Base-by-base conservation (phyloP, 2,113 vertebrate genomes). In the Heteronetta atricapilla region DNA sequence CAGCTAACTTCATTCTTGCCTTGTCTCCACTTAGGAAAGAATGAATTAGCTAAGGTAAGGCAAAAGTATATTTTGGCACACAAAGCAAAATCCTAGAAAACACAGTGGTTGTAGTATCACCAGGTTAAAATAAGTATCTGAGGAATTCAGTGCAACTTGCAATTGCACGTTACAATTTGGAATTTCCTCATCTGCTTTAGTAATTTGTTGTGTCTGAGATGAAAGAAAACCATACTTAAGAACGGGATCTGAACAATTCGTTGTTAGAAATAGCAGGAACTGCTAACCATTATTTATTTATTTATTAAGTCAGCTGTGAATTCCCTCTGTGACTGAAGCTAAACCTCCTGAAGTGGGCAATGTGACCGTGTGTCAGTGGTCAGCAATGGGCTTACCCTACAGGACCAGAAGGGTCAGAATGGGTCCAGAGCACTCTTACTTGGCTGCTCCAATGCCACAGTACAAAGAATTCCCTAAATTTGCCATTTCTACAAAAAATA, bases 341-440 rank as follows among this genome's bases (percentile, higher is more conserved):
- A 80, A 86, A 58, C 20, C 33, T 62, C 36, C 64, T 50, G 44
- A 48, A 73, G 4, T 2, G 6, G 13, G 58, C 28, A 22, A 62
- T 33, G 84, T 42, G 67, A 48, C 13, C 8, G 4, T 0, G 2
- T 8, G n/a, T 48, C 36, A 33, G 76, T 0, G 2, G 42, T 15
- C 13, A 63, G 62, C 70, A 59, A 28, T 0, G 15, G n/a, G 34
- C 55, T 15, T 19, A 46, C 8, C 33, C 58, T 50, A 3, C 4
- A 5, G 64, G 44, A 31, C 21, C 73, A 48, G 20, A 48, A 48
- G 46, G 46, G 22, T 33, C 53, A 86, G 55, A 22, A 34, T 0
- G 2, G 28, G 20, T 36, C 15, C 29, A 58, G 26, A 70, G 9
- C 56, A n/a, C n/a, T n/a, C 8, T 2, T 50, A 55, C 26, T 63